These are phyloP conservation scores for Orthosia incerta DNA, from an alignment of 2,888 invertebrate species.

Conservation along the genomic window DNA sequence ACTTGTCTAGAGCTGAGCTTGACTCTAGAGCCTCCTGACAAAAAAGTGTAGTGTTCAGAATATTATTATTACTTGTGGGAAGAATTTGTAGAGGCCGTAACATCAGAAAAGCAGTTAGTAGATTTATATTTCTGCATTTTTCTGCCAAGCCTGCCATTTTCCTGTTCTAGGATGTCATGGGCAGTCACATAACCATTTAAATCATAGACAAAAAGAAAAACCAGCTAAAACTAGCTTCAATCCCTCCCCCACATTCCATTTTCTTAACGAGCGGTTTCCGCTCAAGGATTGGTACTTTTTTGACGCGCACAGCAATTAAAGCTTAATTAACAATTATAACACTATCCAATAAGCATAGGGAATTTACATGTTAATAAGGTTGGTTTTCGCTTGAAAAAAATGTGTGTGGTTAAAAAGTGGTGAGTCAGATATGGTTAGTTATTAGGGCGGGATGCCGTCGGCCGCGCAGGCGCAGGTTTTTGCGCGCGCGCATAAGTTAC, in stretches of 20 bases:
- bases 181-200: constrained; percentile 34
- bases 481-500: constrained; percentile 71
- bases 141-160: constrained; percentile 9
- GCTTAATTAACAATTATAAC: constrained; percentile 78
- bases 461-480: constrained; percentile 72
- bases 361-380: constrained; percentile 71
- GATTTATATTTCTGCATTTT: constrained; percentile 30
- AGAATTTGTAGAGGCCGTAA: neutral
- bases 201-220: constrained; percentile 28
- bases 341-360: constrained; percentile 76
- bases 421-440: constrained; percentile 83
- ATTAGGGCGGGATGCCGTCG: constrained; percentile 83
- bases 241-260: constrained; percentile 50
- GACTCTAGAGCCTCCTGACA: neutral
- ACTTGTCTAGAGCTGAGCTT: too few relatives aligned
- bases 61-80: neutral
- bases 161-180: constrained; percentile 19
- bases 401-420: constrained; percentile 76
- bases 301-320: constrained; percentile 72
- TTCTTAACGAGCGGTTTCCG: constrained; percentile 38
- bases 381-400: constrained; percentile 66
- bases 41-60: neutral
- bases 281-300: constrained; percentile 69
- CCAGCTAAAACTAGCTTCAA: constrained; percentile 12
- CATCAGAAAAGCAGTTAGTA: constrained; percentile 1